These are phyloP conservation scores for Campoletis raptor DNA, from an alignment of 2,888 invertebrate genomes.

Conservation along the genomic window DNA sequence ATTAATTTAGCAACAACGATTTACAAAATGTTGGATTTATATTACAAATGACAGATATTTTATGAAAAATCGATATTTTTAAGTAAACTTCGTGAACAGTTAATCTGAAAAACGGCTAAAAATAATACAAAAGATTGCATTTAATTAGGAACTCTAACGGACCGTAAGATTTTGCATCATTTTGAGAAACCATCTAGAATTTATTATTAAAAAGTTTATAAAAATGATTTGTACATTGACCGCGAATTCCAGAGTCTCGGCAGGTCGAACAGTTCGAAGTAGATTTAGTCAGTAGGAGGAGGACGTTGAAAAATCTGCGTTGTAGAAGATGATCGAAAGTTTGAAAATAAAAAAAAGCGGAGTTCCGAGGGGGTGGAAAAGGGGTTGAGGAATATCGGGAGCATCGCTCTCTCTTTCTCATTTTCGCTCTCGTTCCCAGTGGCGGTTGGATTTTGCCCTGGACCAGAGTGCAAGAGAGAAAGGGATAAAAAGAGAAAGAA, in stretches of 20 bases:
- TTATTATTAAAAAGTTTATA: background rate
- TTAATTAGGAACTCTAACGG: background rate
- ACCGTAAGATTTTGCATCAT: background rate
- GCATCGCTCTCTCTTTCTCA: conserved; percentile 28
- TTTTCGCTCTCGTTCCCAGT: background rate
- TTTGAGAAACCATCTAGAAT: background rate
- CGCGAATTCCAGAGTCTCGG: background rate
- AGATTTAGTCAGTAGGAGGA: conserved; percentile 1
- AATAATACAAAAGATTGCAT: too few relatives aligned
- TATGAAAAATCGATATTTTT: background rate
- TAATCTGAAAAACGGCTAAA: background rate
- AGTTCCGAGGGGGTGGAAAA: conserved; percentile 52
- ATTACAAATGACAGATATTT: background rate
- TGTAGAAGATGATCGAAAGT: conserved; percentile 62
- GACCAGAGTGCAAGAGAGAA: conserved; percentile 33
- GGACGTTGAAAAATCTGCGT: conserved; percentile 35
- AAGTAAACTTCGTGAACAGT: background rate
- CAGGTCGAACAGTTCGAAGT: background rate
- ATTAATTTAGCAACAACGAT: background rate
- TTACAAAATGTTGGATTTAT: background rate
- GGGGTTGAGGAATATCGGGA: conserved; percentile 50
- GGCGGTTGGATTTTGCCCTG: conserved; percentile 43
- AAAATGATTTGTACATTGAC: background rate
- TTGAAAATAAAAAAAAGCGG: conserved; percentile 31
- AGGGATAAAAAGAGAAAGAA: conserved; percentile 30